phyloP scores from a whole-genome alignment of 1,140 invertebrate species.

The Atta texana region DNA sequence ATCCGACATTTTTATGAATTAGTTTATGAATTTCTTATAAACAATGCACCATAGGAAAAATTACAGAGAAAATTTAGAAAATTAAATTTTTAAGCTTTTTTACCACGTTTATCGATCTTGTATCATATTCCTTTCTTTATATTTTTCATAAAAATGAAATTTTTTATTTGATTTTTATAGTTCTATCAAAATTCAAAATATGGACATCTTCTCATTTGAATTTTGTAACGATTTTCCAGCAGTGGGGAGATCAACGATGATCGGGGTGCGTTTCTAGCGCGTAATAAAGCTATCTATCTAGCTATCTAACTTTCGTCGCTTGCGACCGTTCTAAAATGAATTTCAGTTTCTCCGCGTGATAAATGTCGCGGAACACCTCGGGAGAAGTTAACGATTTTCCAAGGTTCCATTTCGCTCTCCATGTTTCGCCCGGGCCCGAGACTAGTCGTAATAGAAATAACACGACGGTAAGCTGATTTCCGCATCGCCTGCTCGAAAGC shows the following conservation, averaged over 20 bases:
- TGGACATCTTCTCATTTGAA: not conserved
- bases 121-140: not conserved
- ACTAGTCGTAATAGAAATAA: conserved; percentile 47
- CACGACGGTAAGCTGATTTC: conserved; percentile 54
- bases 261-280: not conserved
- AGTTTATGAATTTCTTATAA: not conserved
- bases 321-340: conserved; percentile 47
- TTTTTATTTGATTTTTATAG: not conserved
- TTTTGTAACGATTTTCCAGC: conserved; percentile 30
- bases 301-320: conserved; percentile 59
- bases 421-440: not conserved
- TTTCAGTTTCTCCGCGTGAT: conserved; percentile 51
- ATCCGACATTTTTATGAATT: not conserved
- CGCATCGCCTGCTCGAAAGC: conserved; percentile 42
- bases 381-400: conserved; percentile 53
- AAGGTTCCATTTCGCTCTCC: conserved; percentile 27
- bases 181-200: not conserved
- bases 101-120: not conserved
- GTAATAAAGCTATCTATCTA: conserved; percentile 61
- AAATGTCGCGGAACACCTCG: conserved; percentile 46
- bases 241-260: conserved; percentile 26
- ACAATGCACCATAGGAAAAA: not conserved
- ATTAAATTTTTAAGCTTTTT: not conserved
- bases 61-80: not conserved
- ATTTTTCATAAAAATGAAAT: not conserved